Evolutionary conservation across 92 coral and sea anemone genomes (phyloP).

Genomic region (Desmophyllum pertusum): DNA sequence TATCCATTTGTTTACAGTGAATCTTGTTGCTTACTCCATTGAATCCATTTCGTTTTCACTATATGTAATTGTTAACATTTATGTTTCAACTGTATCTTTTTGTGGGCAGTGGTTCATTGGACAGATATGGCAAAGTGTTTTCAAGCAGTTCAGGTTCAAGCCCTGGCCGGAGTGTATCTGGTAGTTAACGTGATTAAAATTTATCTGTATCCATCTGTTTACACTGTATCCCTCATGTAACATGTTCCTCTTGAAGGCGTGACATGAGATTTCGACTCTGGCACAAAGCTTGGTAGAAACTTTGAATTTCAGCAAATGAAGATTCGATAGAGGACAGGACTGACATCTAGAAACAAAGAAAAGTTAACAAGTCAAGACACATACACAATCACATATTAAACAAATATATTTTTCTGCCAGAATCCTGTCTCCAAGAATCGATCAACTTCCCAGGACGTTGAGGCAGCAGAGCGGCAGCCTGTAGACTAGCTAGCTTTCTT

Average conservation of each 20-base stretch:
- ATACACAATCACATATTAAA: neutral
- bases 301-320: slow-evolving; percentile 85
- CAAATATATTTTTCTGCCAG: neutral
- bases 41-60: no score
- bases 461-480: no score
- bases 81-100: neutral
- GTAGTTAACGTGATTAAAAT: neutral
- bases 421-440: no score
- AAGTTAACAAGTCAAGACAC: neutral
- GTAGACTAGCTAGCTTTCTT: no score
- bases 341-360: slow-evolving; percentile 61
- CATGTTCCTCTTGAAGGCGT: slow-evolving; percentile 47
- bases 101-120: no score
- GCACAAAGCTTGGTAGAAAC: slow-evolving; percentile 78
- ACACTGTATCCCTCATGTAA: slow-evolving; percentile 5
- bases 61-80: neutral
- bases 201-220: neutral
- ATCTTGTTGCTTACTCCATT: neutral
- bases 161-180: neutral
- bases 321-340: slow-evolving; percentile 78
- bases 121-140: no score
- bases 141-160: no score
- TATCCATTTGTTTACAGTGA: neutral
- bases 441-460: no score
- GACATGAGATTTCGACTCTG: slow-evolving; percentile 82